Base-by-base conservation (phyloP, 2,888 invertebrate genomes). In the Agonopterix heracliana region DNA sequence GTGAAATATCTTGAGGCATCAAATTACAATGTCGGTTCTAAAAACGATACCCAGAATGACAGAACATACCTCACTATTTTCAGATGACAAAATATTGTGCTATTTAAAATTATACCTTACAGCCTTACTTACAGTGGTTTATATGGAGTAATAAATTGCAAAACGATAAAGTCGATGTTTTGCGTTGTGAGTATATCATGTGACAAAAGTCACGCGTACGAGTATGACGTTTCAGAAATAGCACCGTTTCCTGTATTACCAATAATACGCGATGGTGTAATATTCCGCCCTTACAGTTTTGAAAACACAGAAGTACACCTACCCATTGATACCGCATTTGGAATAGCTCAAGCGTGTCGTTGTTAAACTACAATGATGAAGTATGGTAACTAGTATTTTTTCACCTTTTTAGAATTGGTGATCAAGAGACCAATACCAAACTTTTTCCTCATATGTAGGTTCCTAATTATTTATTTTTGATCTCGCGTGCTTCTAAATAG, bases 1-100 rank as follows among this genome's bases (percentile, higher is more conserved):
- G 48, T 51, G 53, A 58, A 60, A 57, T 55, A 57, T 54, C 59
- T 56, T 42, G 46, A 59, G 53, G 59, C 57, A 57, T 61, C 53
- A 53, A 55, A 61, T 66, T 64, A 65, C 64, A 55, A 55, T 62
- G 54, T 59, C 63, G 52, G 46, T 57, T 54, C 55, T 55, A 52
- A 61, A 59, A 60, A 54, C 55, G 61, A 64, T 58, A 61, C 65
- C 51, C 46, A 36, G 35, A 38, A 43, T 44, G 35, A 9, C 53
- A 44, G n/a, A 10, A 41, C 35, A 35, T 17, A 9, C 12, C 36
- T 44, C 13, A n/a, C 48, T 51, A 46, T 55, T 60, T 56, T 54
- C 52, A 51, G 52, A 48, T 47, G 44, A 46, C 51, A 53, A 45
- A 41, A 48, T 35, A 14, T 34, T 45, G 41, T 13, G 43, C 41